Evolutionary conservation across 2,797 vertebrate species (phyloP).

Genomic region (Distichodus sexfasciatus): DNA sequence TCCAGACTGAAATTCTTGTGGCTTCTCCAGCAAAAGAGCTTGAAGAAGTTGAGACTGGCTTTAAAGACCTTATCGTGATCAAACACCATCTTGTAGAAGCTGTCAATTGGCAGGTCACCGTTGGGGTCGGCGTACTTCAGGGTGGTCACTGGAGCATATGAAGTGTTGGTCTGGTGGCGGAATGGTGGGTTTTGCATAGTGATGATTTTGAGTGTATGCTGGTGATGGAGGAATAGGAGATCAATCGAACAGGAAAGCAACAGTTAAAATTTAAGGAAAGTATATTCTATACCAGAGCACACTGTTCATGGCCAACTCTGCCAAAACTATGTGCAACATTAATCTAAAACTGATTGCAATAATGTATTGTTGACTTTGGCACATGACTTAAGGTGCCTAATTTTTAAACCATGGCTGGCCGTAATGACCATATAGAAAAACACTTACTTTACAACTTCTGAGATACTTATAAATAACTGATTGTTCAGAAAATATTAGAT

Average conservation of each 20-base stretch:
- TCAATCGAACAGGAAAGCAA: not conserved
- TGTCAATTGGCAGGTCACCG: slow-evolving; percentile 84
- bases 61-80: slow-evolving; percentile 85
- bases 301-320: too few species aligned
- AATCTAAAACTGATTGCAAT: too few species aligned
- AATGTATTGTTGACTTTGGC: too few species aligned
- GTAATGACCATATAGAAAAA: too few species aligned
- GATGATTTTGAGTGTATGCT: slow-evolving; percentile 84
- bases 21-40: slow-evolving; percentile 82
- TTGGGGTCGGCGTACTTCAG: slow-evolving; percentile 84
- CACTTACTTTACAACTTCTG: too few species aligned
- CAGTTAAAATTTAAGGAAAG: not conserved
- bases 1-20: slow-evolving; percentile 80
- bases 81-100: slow-evolving; percentile 87
- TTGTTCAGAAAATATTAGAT: too few species aligned
- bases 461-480: too few species aligned
- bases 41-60: slow-evolving; percentile 84
- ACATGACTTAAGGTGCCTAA: too few species aligned
- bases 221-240: slow-evolving; percentile 25
- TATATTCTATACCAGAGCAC: too few species aligned
- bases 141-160: slow-evolving; percentile 86
- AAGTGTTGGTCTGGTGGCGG: slow-evolving; percentile 83
- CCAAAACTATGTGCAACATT: too few species aligned
- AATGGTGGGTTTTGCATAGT: slow-evolving; percentile 82
- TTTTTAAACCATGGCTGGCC: too few species aligned